A percentile compares a stretch with the other conserved stretches of the same genome.
Evolutionary conservation across 2,797 vertebrate species (phyloP).

Genomic region (Megalops cyprinoides): DNA sequence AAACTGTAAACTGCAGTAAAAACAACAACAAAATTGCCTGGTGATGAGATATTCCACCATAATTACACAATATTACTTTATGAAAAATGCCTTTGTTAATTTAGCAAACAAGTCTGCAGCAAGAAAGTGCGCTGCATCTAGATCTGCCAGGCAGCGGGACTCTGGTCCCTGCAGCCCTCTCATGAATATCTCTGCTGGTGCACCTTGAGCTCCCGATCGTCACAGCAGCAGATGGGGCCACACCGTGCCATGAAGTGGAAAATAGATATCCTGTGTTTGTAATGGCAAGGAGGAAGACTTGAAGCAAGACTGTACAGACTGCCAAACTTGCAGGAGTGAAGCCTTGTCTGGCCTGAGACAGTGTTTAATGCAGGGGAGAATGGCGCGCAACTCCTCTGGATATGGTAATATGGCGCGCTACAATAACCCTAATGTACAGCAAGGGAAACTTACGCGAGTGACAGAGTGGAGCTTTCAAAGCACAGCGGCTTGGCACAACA

Average conservation of each 20-base stretch:
- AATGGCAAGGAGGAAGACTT: conserved; percentile 55
- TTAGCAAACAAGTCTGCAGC: conserved; percentile 37
- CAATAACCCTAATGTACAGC: conserved; percentile 24
- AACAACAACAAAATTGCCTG: background rate
- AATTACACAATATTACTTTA: conserved; percentile 26
- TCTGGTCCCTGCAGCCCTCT: conserved; percentile 57
- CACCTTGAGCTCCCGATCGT: conserved; percentile 61
- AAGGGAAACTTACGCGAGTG: conserved; percentile 14
- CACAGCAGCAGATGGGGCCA: conserved; percentile 67
- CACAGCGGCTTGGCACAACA: conserved; percentile 3
- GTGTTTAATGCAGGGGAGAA: conserved; percentile 29
- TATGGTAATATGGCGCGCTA: conserved; percentile 17
- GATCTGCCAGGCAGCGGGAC: conserved; percentile 58
- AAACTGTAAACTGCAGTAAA: background rate
- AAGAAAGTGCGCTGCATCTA: conserved; percentile 44
- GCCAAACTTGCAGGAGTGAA: conserved; percentile 38
- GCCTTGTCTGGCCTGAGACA: conserved; percentile 32
- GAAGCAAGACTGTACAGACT: conserved; percentile 47
- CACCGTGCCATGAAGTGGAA: conserved; percentile 74
- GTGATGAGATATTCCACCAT: background rate
- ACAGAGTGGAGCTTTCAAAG: conserved; percentile 20
- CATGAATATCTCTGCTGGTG: conserved; percentile 59
- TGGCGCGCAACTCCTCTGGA: conserved; percentile 1
- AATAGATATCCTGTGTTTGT: conserved; percentile 74
- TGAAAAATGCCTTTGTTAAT: conserved; percentile 45